Evolutionary conservation across 2,888 invertebrate genomes (phyloP).

Genomic region (Mimumesa dahlbomi): DNA sequence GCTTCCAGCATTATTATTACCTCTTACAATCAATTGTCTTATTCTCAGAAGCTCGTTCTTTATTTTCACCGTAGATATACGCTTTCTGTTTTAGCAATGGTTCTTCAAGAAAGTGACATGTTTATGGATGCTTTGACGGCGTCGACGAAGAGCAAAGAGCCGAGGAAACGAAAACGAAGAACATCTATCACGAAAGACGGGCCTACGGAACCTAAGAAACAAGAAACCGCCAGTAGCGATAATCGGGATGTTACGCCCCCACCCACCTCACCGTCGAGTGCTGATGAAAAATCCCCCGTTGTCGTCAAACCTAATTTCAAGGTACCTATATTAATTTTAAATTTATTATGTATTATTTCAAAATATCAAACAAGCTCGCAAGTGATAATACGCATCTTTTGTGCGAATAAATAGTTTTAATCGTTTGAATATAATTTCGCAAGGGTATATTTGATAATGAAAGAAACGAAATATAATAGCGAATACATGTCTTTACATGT

Average conservation of each 20-base stretch:
- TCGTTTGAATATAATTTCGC: too few species aligned
- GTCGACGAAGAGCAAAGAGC: constrained; percentile 87
- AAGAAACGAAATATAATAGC: too few species aligned
- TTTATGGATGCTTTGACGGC: constrained; percentile 96
- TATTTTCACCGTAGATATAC: neutral
- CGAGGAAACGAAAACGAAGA: constrained; percentile 89
- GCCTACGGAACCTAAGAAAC: constrained; percentile 82
- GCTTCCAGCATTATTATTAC: too few species aligned
- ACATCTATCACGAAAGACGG: constrained; percentile 87
- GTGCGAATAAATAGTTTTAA: too few species aligned
- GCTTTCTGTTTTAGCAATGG: constrained; percentile 82
- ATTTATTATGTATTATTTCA: too few species aligned
- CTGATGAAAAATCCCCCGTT: constrained; percentile 78
- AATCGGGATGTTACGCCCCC: constrained; percentile 80
- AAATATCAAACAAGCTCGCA: too few species aligned
- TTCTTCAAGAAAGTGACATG: constrained; percentile 93
- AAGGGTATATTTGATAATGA: too few species aligned
- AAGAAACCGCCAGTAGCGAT: constrained; percentile 78
- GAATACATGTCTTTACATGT: neutral
- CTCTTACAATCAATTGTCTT: too few species aligned
- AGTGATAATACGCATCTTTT: too few species aligned
- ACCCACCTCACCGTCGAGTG: constrained; percentile 75
- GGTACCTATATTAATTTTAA: too few species aligned
- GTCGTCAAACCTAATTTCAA: constrained; percentile 80
- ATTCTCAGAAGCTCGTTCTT: too few species aligned